These are phyloP conservation scores for Acanthopleura granulata DNA, from an alignment of 2,888 invertebrate species.

Conservation along the genomic window DNA sequence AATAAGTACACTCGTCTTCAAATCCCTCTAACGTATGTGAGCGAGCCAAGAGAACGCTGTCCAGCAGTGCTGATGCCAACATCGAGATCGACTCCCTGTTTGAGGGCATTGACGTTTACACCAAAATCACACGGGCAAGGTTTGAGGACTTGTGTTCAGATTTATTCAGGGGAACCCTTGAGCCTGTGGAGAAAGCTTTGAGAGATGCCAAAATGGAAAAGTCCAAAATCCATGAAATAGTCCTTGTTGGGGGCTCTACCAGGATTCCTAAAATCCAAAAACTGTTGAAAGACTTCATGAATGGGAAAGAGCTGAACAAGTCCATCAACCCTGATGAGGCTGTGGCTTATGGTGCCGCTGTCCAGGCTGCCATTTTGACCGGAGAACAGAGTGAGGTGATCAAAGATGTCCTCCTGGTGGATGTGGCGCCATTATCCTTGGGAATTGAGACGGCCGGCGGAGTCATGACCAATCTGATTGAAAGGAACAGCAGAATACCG, in stretches of 20 bases:
- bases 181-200: conserved; percentile 94
- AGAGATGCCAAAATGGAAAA: conserved; percentile 94
- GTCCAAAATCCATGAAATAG: conserved; percentile 80
- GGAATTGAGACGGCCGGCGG: conserved; percentile 75
- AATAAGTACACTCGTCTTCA: too few relatives aligned
- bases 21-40: conserved; percentile 89
- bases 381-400: conserved; percentile 77
- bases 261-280: conserved; percentile 98
- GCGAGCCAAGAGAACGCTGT: conserved; percentile 75
- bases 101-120: conserved; percentile 96
- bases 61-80: conserved; percentile 70
- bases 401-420: conserved; percentile 88
- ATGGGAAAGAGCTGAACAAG: conserved; percentile 92
- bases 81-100: conserved; percentile 95
- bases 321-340: conserved; percentile 98
- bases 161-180: conserved; percentile 93
- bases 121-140: conserved; percentile 91
- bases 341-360: conserved; percentile 79
- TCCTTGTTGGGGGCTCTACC: conserved; percentile 87
- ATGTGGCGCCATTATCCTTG: conserved; percentile 70
- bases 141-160: conserved; percentile 97
- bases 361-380: conserved; percentile 77
- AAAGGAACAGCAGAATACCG: conserved; percentile 68
- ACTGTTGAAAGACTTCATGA: conserved; percentile 78
- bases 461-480: conserved; percentile 59